These are phyloP conservation scores for Tuta absoluta DNA, from an alignment of 2,888 invertebrate species.

Conservation along the genomic window DNA sequence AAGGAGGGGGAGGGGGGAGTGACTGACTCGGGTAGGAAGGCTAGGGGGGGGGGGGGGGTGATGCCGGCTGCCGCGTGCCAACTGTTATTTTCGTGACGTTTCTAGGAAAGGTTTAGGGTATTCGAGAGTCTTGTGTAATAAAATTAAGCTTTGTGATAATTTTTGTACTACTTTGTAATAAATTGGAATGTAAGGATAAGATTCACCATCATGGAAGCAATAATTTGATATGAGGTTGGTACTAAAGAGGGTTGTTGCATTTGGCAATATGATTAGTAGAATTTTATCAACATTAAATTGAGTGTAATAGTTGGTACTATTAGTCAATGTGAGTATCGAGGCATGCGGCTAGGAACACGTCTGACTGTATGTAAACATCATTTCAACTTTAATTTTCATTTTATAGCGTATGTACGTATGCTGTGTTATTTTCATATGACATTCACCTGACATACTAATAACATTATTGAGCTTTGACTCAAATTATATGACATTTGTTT, in stretches of 20 bases:
- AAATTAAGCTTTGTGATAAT: conserved; percentile 56
- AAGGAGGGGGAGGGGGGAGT: too few species aligned
- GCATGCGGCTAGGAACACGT: conserved; percentile 42
- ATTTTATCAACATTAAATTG: background rate
- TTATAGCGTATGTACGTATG: background rate
- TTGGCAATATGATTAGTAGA: background rate
- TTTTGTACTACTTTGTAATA: conserved; percentile 44
- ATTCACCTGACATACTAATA: conserved; percentile 6
- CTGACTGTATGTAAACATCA: conserved; percentile 27
- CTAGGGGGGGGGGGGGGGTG: too few species aligned
- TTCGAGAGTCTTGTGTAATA: conserved; percentile 43
- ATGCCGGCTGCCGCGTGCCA: conserved; percentile 70
- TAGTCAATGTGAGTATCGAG: conserved; percentile 29
- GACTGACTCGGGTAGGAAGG: conserved; percentile 69
- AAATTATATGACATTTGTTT: conserved; percentile 15
- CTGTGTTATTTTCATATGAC: conserved; percentile 27
- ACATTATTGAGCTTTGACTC: background rate
- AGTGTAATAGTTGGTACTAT: background rate
- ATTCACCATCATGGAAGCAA: conserved; percentile 52
- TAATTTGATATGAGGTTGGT: conserved; percentile 49
- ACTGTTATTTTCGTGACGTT: conserved; percentile 50
- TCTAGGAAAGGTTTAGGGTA: conserved; percentile 37
- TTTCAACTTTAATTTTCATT: conserved; percentile 27
- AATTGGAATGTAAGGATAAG: conserved; percentile 34
- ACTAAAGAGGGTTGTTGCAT: conserved; percentile 39